Evolutionary conservation across 2,113 vertebrate genomes (phyloP), one percentile per base, ranked within the genome.

Genomic region (Hippocampus guttulatus): DNA sequence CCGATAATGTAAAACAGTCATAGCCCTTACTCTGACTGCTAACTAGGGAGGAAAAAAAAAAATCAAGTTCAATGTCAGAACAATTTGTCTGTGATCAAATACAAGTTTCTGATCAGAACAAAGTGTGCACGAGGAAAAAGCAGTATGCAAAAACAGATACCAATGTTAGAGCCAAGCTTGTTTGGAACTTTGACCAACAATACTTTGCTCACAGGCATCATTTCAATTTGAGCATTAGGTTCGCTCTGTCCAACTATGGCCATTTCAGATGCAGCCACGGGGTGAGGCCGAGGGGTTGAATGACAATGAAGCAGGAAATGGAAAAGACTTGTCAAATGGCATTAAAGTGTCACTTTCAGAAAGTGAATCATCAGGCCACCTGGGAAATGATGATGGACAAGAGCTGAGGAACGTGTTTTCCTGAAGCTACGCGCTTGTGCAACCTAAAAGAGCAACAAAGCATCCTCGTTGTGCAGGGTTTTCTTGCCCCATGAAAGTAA

Each of bases 261-360:
- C 66, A 74, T 82, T 77, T 85, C 43, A 61, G 74, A 70, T 33
- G 11, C 64, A 68, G 70, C 66, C 57, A 66, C 58, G 38, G 68
- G 69, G 51, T 40, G 49, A 78, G 60, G 63, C 20, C 25, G 55
- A 75, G 33, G 64, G 68, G 67, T 14, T 54, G 75, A 76, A 76
- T 81, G 69, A 76, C 73, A 76, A 84, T 55, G n/a, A 75, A 69
- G 69, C 69, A 66, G 73, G 51, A 70, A 84, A 76, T 79, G 64
- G 55, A 69, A 33, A 78, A 73, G 67, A 54, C 74, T 77, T 81
- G 75, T 85, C 73, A 66, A 84, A 81, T 80, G 73, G 63, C 75
- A 69, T 81, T 69, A 66, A 80, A 77, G 60, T 75, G 76, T 79
- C 81, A 64, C 80, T 81, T 75, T 70, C 21, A 51, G 43, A 66